A percentile compares a stretch with the other conserved stretches of the same genome.
These are phyloP conservation scores for Pheosia gnoma DNA, from an alignment of 2,888 invertebrate genomes.

Conservation along the genomic window DNA sequence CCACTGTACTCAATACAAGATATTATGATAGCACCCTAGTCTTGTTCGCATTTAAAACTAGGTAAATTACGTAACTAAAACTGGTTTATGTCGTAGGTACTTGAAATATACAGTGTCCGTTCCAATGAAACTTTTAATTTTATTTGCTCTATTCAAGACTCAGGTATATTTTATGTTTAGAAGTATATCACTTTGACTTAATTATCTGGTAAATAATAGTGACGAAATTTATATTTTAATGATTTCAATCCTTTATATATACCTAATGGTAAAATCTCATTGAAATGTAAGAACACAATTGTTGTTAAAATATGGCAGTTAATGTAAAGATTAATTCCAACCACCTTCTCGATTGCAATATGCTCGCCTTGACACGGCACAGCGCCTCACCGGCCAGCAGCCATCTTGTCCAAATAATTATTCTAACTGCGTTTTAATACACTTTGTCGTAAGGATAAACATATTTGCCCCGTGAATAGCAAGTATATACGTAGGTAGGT, in stretches of 20 bases:
- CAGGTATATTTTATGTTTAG: too few relatives aligned
- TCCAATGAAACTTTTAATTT: too few relatives aligned
- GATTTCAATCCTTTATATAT: too few relatives aligned
- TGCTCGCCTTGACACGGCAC: conserved; percentile 27
- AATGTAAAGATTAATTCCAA: conserved; percentile 7
- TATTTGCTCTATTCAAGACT: too few relatives aligned
- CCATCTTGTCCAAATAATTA: conserved; percentile 27
- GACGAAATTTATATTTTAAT: too few relatives aligned
- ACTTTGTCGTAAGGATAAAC: background rate
- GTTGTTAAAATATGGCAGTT: too few relatives aligned
- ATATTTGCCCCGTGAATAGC: background rate
- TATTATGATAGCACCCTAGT: background rate
- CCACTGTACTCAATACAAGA: background rate
- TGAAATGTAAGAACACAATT: too few relatives aligned
- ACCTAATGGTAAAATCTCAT: too few relatives aligned
- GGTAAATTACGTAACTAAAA: background rate
- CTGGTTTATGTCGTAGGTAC: background rate
- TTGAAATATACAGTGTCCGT: background rate
- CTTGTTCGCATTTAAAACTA: background rate
- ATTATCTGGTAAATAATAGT: too few relatives aligned
- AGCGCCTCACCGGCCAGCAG: conserved; percentile 8
- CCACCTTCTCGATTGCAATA: conserved; percentile 25
- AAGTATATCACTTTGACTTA: too few relatives aligned
- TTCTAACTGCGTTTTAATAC: conserved; percentile 18
- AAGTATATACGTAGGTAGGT: background rate